Base-by-base conservation (phyloP, 2,797 vertebrate genomes). In the Sitta carolinensis region DNA sequence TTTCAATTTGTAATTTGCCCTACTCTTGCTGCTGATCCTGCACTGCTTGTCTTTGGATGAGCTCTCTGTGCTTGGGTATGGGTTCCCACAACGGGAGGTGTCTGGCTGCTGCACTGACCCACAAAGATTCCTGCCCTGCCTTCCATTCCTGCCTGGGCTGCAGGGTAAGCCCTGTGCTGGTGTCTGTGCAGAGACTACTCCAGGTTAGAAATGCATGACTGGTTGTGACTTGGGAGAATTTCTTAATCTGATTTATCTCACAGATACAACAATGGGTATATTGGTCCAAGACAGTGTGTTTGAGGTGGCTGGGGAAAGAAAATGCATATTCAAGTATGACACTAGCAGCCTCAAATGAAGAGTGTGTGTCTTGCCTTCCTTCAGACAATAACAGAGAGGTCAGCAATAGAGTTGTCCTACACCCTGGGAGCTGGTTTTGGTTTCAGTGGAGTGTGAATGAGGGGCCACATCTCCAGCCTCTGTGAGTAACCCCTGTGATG, bases 161-260 rank as follows among this genome's bases (percentile, higher is more conserved):
- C 26, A 21, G 8, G 42, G 19, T 42, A 32, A 7, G 13, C 43
- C 0, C 0, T 30, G 30, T 79, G 67, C 64, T 77, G 25, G 19
- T 0, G 2, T 14, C 9, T 20, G 2, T 30, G 50, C 26, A 30
- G 36, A 11, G 25, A n/a, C 40, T 42, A 0, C 30, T 59, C 25
- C 38, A 52, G 54, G n/a, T 55, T 64, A 72, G 58, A 75, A 48
- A 67, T 51, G 55, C 77, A 57, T 20, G 13, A 43, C 20, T 67
- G n/a, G 5, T 12, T 50, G 76, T 87, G 38, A 29, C n/a, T 16
- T n/a, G 27, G 16, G 50, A 87, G 23, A 51, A 13, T 51, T 82
- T 84, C 47, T 34, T 47, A 9, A 36, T 51, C 19, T 36, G 20
- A 22, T 72, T 63, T 8, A 36, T 78, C 30, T 59, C 25, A 36